Percentiles rank a stretch among this genome's conserved stretches.
These are phyloP conservation scores for Polydrusus tereticollis DNA, from an alignment of 2,888 invertebrate genomes.

Conservation along the genomic window DNA sequence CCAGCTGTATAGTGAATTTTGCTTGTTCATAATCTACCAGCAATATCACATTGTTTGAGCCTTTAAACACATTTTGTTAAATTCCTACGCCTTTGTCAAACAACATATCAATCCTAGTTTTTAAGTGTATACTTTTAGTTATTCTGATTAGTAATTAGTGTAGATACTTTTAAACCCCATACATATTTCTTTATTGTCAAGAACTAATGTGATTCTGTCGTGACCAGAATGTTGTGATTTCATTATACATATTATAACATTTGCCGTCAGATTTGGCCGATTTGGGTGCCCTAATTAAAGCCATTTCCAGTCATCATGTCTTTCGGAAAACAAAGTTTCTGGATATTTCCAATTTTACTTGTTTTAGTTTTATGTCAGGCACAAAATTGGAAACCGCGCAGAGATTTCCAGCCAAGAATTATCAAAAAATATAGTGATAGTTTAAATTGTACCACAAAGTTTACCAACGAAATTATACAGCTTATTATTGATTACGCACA, in stretches of 20 bases:
- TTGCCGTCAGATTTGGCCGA: not conserved
- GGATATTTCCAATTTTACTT: not conserved
- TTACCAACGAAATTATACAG: slow-evolving; percentile 43
- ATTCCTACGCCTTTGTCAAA: too few species aligned
- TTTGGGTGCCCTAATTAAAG: not conserved
- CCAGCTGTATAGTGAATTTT: too few species aligned
- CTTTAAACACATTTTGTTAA: too few species aligned
- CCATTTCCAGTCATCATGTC: not conserved
- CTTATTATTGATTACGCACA: slow-evolving; percentile 53
- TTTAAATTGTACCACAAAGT: slow-evolving; percentile 40
- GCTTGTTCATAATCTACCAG: too few species aligned
- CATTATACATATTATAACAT: not conserved
- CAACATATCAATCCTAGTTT: too few species aligned
- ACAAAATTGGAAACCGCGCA: not conserved
- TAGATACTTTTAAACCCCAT: not conserved
- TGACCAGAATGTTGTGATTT: not conserved
- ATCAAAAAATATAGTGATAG: not conserved
- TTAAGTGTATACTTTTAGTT: too few species aligned
- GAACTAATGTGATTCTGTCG: slow-evolving; percentile 1
- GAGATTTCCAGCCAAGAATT: not conserved
- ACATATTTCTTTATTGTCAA: slow-evolving; percentile 11
- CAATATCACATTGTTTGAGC: too few species aligned
- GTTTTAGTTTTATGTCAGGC: not conserved
- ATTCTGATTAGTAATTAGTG: too few species aligned
- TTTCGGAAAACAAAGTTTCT: not conserved